phyloP scores from a whole-genome alignment of 37 sponge, comb jelly and placozoan species.

The Cladorhizidae sp. region DNA sequence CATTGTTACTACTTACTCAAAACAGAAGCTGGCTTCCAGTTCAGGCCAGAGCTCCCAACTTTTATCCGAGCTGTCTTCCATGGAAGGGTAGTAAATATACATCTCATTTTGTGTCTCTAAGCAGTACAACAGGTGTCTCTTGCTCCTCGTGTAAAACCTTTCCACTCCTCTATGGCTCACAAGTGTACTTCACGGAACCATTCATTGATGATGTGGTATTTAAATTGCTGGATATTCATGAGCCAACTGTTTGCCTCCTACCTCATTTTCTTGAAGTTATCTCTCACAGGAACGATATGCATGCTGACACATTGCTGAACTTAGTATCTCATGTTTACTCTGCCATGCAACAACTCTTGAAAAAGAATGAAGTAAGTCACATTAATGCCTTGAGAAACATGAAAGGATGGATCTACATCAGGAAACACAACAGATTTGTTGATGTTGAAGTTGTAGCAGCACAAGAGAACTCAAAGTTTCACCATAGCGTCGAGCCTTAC shows the following conservation, averaged over 20 bases:
- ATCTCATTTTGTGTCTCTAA: slow-evolving; percentile 27
- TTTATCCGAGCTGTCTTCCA: slow-evolving; percentile 29
- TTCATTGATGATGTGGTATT: neutral
- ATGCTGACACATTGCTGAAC: neutral
- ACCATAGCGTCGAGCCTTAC: slow-evolving; percentile 38
- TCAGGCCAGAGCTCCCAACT: neutral
- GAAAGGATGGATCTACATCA: slow-evolving; percentile 37
- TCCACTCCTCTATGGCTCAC: slow-evolving; percentile 38
- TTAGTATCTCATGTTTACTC: slow-evolving; percentile 6
- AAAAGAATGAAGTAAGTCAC: neutral
- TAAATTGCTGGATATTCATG: neutral
- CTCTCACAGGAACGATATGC: neutral
- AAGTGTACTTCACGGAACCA: slow-evolving; percentile 17
- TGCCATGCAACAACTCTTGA: too few relatives aligned
- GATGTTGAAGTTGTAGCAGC: slow-evolving; percentile 11
- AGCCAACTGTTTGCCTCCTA: neutral
- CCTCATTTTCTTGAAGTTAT: slow-evolving; percentile 20
- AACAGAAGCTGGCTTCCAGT: slow-evolving; percentile 50
- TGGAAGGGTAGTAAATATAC: slow-evolving; percentile 41
- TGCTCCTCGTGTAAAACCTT: neutral
- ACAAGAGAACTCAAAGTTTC: slow-evolving; percentile 15
- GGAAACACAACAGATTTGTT: slow-evolving; percentile 31
- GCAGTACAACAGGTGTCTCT: neutral
- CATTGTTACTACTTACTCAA: neutral
- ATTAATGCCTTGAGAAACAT: neutral